Percentiles rank a stretch among this genome's conserved stretches.
Conservation (phyloP, 2,888 invertebrate genomes). For the Eristalinus sepulchralis region DNA sequence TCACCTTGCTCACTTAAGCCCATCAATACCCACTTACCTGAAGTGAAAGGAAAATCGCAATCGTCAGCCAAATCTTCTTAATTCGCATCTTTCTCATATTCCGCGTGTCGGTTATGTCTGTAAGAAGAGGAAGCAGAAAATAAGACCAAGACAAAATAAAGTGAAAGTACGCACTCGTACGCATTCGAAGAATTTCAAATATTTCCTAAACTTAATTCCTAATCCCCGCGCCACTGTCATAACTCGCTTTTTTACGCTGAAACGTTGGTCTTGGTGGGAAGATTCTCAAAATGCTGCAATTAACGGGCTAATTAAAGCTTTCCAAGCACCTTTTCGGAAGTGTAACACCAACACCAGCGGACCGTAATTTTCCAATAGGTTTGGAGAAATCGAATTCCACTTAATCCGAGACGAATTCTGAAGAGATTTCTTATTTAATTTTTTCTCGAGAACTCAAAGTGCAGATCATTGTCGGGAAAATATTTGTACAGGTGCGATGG, state of each 20-base stretch:
- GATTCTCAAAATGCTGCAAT: constrained; percentile 16
- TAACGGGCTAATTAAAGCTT: constrained; percentile 15
- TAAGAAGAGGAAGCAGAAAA: constrained; percentile 37
- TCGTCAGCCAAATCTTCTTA: constrained; percentile 78
- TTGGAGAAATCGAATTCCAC: constrained; percentile 31
- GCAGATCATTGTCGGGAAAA: constrained; percentile 17
- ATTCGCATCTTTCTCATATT: constrained; percentile 75
- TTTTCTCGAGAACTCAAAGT: constrained; percentile 20
- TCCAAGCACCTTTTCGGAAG: not conserved
- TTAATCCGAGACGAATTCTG: not conserved
- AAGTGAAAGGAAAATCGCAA: constrained; percentile 79
- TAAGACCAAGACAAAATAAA: constrained; percentile 34
- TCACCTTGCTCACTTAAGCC: constrained; percentile 27
- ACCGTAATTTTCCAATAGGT: not conserved
- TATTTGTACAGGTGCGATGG: constrained; percentile 28
- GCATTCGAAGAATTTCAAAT: constrained; percentile 41
- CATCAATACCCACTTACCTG: constrained; percentile 76
- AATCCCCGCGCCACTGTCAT: not conserved
- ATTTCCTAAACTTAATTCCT: constrained; percentile 22
- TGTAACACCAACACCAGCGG: not conserved
- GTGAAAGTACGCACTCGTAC: constrained; percentile 51
- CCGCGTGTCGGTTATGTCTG: constrained; percentile 51
- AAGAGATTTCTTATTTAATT: not conserved
- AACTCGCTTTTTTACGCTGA: not conserved
- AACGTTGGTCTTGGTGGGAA: not conserved